Base-by-base conservation (phyloP, 2,888 invertebrate genomes). In the Mythimna pallens region DNA sequence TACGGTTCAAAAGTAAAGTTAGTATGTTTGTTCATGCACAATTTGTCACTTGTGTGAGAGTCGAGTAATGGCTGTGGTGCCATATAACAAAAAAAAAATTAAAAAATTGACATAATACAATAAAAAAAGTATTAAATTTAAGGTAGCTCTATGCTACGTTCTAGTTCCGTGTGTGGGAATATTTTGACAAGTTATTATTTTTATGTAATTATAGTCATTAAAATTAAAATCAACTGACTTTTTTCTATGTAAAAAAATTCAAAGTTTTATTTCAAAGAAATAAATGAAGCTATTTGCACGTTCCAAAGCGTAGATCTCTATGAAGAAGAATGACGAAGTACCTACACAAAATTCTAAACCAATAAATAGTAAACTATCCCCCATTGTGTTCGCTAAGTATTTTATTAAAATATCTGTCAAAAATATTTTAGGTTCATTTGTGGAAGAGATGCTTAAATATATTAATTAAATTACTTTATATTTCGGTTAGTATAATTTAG, bases 101-200 rank as follows among this genome's bases (percentile, higher is more conserved):
- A 92, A 95, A 95, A 95, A 94, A 89, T 92, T 92, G 95, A 95
- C 95, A 95, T 95, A 95, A 95, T 94, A 92, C 91, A 93, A 94
- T 93, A 94, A 94, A 94, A 95, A 95, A 95, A 95, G 93, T 94
- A 93, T 94, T 95, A 93, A 93, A 87, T 91, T 86, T 95, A 95
- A 94, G 95, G 91, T 92, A 91, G 93, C 93, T 87, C 87, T 72
- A 87, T 80, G 93, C 92, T 92, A 87, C 92, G 78, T 80, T 81
- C 78, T 86, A 65, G 86, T 87, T 87, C 78, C 86, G 83, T 83
- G 86, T 88, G 84, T 89, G 89, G 83, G 88, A 85, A 86, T 88
- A 84, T 80, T 79, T 85, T 83, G 81, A 73, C 70, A 52, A 47
- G 54, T n/a, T 59, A 20, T 43, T 50, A 10, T 59, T 36, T 12